Evolutionary conservation across 2,888 invertebrate species (phyloP), one percentile per base, ranked within the genome.

Genomic region (Phaonia tiefii): DNA sequence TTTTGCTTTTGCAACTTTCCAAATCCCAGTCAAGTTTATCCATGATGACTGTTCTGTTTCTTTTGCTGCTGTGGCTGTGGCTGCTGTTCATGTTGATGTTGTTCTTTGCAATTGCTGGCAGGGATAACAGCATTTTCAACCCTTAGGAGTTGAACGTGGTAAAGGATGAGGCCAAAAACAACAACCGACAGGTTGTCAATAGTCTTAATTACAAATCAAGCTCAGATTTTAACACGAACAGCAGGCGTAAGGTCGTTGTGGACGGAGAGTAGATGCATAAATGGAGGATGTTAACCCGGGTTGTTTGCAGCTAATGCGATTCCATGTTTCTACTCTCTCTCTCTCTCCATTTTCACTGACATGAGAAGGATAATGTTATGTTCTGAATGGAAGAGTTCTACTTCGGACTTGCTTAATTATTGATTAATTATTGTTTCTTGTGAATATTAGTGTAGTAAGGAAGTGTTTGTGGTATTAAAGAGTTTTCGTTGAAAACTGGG

Each of bases 141-240:
- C 81, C 81, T 72, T 74, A 69, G 44, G 56, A n/a, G 17, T 39
- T 22, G 17, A 8, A 31, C 20, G 63, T 39, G 63, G 13, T 42
- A 42, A 54, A 67, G 31, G 37, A 51, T 31, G 37, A 54, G 20
- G 46, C 20, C 46, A 60, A 20, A 46, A 75, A 77, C 54, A 65
- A 72, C 69, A 72, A 51, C 75, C 78, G 78, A 81, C 81, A 81
- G 81, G 67, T 78, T 81, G 78, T 81, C 81, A 78, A 78, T 78
- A 49, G 75, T 69, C 78, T 81, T 81, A 81, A 81, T 81, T 78
- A 81, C 75, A 75, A 72, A 67, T 81, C 63, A 72, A 51, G 67
- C 46, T 69, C 63, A 72, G 78, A 75, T 81, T 81, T 78, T 77
- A 69, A 42, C 42, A 69, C 51, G 67, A 39, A 63, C 39, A n/a